Base-by-base conservation (phyloP, 2,888 invertebrate species). In the Pyrrhosoma nymphula region DNA sequence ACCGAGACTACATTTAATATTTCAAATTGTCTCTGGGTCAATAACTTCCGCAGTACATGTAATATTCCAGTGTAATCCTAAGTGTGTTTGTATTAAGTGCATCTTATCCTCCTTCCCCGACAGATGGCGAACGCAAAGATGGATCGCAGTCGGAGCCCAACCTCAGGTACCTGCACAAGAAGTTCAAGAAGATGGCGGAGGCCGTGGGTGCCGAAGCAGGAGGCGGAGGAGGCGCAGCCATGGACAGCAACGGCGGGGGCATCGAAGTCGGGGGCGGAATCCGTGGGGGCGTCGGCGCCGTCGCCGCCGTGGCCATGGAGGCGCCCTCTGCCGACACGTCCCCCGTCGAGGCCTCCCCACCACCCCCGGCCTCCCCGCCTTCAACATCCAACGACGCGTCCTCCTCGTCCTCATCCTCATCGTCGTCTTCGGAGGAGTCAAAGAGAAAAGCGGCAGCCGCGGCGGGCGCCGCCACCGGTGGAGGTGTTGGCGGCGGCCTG, bases 131-230 rank as follows among this genome's bases (percentile, higher is more conserved):
- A 75, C 93, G 93, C 69, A 93, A 93, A 69, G 93, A 93, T 93
- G 93, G 93, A 93, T 93, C 93, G 39, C 93, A 93, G n/a, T 26
- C 93, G 47, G 93, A 93, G 93, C 93, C 93, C 69, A 93, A 96
- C 96, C 97, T 97, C 96, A 98, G 98, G 97, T 99, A 99, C 97
- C 97, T 99, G 97, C 99, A 99, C 97, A 99, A 99, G 97, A 99
- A 99, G 97, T 99, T 99, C 97, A 99, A 99, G 97, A 99, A 99
- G 97, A 98, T 99, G 97, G 98, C 98, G 97, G 98, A 98, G 96
- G 97, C 97, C 95, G 95, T 96, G 82, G 95, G 95, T 69, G 95
- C 60, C 47, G 95, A 95, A 88, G 82, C 82, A 35, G 95, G 90
- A 26, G 75, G 56, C 30, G 95, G 90, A 35, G 75, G 56, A 47